Percentiles rank a stretch among this genome's conserved stretches.
phyloP scores from a whole-genome alignment of 2,113 vertebrate species.

The Zootoca vivipara region DNA sequence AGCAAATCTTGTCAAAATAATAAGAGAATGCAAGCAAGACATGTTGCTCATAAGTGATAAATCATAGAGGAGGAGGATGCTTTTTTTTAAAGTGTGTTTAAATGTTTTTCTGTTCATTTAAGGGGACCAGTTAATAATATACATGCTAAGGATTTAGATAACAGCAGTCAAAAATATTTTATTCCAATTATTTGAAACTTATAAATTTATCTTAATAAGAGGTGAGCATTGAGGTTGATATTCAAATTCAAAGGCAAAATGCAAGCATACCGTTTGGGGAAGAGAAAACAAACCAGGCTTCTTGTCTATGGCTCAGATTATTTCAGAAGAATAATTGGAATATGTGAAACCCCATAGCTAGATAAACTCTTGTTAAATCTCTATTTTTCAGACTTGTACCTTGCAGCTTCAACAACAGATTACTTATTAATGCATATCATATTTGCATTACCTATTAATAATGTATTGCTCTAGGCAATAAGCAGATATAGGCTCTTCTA shows the following conservation, averaged over 20 bases:
- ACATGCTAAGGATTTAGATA: constrained; percentile 10
- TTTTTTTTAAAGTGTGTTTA: constrained; percentile 5
- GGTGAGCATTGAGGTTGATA: background rate
- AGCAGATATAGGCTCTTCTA: background rate
- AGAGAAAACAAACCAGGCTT: background rate
- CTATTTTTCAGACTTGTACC: background rate
- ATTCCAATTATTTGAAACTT: constrained; percentile 20
- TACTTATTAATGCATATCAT: constrained; percentile 17
- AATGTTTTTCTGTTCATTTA: background rate
- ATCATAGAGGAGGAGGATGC: constrained; percentile 25
- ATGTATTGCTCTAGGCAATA: constrained; percentile 18
- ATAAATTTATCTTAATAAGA: constrained; percentile 24
- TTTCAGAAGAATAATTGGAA: background rate
- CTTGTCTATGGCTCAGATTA: constrained; percentile 5
- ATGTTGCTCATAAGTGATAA: constrained; percentile 12
- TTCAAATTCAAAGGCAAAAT: constrained; percentile 15
- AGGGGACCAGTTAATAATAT: constrained; percentile 30
- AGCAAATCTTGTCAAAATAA: constrained; percentile 57
- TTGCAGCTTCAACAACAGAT: background rate
- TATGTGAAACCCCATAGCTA: constrained; percentile 1
- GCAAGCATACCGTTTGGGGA: background rate
- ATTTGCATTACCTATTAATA: constrained; percentile 41
- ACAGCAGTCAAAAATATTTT: constrained; percentile 39
- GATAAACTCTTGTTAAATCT: constrained; percentile 9
- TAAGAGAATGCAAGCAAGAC: constrained; percentile 40